Evolutionary conservation across 1,140 invertebrate genomes (phyloP).

Genomic region (Drosophila nikananu): DNA sequence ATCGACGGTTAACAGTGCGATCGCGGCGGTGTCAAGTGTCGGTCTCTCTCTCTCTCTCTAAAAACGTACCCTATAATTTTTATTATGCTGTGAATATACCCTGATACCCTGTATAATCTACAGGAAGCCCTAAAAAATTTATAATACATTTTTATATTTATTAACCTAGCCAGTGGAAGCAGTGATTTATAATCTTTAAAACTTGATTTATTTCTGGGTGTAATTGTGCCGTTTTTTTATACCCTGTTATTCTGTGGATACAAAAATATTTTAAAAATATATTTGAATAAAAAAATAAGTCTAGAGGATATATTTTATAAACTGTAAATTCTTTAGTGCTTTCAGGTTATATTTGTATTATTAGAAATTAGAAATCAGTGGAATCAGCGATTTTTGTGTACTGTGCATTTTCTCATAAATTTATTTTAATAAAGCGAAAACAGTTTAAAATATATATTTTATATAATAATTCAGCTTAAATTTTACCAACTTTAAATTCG

Average conservation of each 20-base stretch:
- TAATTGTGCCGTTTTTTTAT: neutral
- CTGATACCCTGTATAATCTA: neutral
- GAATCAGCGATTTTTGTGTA: too few species aligned
- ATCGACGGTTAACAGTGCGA: slow-evolving; percentile 59
- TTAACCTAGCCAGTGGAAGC: neutral
- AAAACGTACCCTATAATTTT: neutral
- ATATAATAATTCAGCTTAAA: too few species aligned
- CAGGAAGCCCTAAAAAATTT: too few species aligned
- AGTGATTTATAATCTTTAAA: neutral
- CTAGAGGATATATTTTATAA: neutral
- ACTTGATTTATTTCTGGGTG: neutral
- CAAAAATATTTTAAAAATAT: too few species aligned
- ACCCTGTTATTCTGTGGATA: neutral
- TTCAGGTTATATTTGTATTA: too few species aligned
- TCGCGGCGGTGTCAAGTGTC: slow-evolving; percentile 27
- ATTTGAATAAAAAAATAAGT: neutral
- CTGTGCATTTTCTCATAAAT: too few species aligned
- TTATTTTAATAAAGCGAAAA: too few species aligned
- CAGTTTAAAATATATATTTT: too few species aligned
- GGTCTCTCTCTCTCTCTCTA: neutral
- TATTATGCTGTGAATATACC: too few species aligned
- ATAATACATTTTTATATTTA: neutral
- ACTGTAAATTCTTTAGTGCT: neutral
- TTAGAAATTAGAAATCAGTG: too few species aligned
- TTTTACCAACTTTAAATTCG: too few species aligned